Evolutionary conservation across 2,888 invertebrate species (phyloP).

Genomic region (Osmoderma eremita): DNA sequence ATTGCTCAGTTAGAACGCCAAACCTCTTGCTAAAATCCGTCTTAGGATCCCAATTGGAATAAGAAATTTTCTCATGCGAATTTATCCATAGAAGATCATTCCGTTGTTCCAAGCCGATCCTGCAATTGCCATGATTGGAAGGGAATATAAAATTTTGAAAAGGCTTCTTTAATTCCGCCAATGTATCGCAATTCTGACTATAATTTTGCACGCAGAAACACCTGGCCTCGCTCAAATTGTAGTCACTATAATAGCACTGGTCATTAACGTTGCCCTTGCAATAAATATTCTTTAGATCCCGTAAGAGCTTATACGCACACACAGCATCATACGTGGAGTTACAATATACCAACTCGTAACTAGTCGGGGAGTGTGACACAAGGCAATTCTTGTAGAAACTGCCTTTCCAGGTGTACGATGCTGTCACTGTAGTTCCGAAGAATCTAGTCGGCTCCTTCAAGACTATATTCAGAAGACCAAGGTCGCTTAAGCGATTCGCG

Average conservation of each 20-base stretch:
- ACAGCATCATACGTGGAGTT: slow-evolving; percentile 34
- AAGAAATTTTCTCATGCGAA: slow-evolving; percentile 32
- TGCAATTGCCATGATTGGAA: slow-evolving; percentile 15
- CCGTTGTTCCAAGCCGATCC: slow-evolving; percentile 29
- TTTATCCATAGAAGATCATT: slow-evolving; percentile 28
- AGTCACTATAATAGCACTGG: slow-evolving; percentile 31
- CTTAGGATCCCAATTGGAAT: slow-evolving; percentile 34
- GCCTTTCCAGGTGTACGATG: slow-evolving; percentile 30
- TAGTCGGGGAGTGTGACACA: slow-evolving; percentile 16
- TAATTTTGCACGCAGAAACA: slow-evolving; percentile 34
- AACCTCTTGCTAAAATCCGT: slow-evolving; percentile 32
- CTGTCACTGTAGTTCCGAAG: slow-evolving; percentile 30
- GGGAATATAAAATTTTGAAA: slow-evolving; percentile 38
- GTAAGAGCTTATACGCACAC: slow-evolving; percentile 37
- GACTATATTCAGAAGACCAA: slow-evolving; percentile 30
- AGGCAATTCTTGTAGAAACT: slow-evolving; percentile 39
- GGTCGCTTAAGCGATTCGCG: slow-evolving; percentile 24
- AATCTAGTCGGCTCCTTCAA: slow-evolving; percentile 34
- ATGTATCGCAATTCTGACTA: slow-evolving; percentile 1
- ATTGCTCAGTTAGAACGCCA: slow-evolving; percentile 30
- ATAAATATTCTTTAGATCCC: slow-evolving; percentile 16
- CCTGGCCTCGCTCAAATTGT: slow-evolving; percentile 28
- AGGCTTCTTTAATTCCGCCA: slow-evolving; percentile 38
- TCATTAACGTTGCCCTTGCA: slow-evolving; percentile 28
- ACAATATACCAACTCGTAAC: slow-evolving; percentile 34